Evolutionary conservation across 2,113 vertebrate species (phyloP).

Genomic region (Passer domesticus): DNA sequence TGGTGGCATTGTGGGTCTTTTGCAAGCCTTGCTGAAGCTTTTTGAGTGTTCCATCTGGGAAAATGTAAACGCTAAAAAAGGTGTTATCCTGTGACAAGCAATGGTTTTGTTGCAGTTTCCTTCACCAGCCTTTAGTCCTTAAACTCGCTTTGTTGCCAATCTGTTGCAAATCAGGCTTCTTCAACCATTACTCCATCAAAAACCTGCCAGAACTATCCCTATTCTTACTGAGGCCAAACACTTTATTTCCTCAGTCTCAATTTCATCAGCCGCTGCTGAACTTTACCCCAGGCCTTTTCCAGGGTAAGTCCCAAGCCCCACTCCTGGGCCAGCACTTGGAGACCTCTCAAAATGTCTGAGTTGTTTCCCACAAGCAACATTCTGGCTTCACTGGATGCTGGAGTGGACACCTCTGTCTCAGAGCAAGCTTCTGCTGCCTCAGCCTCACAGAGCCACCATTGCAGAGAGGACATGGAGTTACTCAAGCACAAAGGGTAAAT

Average conservation of each 20-base stretch:
- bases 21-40: background rate
- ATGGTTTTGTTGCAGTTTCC: background rate
- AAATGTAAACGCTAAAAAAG: background rate
- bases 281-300: background rate
- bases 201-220: background rate
- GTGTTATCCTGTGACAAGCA: background rate
- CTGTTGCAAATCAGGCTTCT: background rate
- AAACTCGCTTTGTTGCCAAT: background rate
- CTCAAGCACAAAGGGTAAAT: rapidly evolving
- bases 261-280: background rate
- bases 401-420: background rate
- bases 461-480: background rate
- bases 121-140: background rate
- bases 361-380: background rate
- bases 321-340: background rate
- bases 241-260: background rate
- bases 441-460: background rate
- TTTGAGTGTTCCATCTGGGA: background rate
- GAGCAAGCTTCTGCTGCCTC: background rate
- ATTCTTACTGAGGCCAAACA: background rate
- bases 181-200: background rate
- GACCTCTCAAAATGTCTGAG: background rate
- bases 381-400: background rate
- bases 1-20: background rate
- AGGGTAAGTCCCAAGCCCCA: background rate